A percentile compares a stretch with the other conserved stretches of the same genome.
phyloP scores from a whole-genome alignment of 64 coral and sea anemone genomes.

The Montipora efflorescens region DNA sequence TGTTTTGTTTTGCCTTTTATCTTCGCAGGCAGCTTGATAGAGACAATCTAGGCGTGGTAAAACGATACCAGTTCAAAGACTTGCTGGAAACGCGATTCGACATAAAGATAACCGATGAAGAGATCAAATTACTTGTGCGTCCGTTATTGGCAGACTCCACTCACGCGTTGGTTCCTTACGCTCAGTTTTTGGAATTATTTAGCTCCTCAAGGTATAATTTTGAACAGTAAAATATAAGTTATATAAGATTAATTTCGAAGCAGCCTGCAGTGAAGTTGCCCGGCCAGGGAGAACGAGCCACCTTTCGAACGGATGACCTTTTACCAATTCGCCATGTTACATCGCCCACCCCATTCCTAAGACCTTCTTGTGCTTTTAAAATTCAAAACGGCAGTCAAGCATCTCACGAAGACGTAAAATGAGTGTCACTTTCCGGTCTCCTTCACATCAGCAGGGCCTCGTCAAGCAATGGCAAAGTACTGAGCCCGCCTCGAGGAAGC shows the following conservation, averaged over 20 bases:
- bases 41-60: conserved; percentile 73
- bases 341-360: too few species aligned
- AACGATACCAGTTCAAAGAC: conserved; percentile 86
- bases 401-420: too few species aligned
- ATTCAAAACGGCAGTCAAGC: too few species aligned
- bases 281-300: too few species aligned
- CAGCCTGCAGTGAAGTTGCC: too few species aligned
- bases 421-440: too few species aligned
- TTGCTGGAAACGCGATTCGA: conserved; percentile 76
- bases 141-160: conserved; percentile 23
- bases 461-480: not conserved
- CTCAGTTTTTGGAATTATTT: conserved; percentile 79
- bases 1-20: not conserved
- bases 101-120: conserved; percentile 59
- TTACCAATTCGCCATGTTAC: too few species aligned
- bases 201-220: conserved; percentile 62
- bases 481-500: not conserved
- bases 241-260: too few species aligned
- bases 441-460: not conserved
- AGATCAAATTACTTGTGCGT: conserved; percentile 59
- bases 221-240: not conserved
- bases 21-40: conserved; percentile 79
- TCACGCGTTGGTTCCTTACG: conserved; percentile 66
- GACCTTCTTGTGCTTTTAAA: too few species aligned
- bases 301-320: too few species aligned